Base-by-base conservation (phyloP, 2,113 vertebrate genomes). In the Etheostoma cragini region DNA sequence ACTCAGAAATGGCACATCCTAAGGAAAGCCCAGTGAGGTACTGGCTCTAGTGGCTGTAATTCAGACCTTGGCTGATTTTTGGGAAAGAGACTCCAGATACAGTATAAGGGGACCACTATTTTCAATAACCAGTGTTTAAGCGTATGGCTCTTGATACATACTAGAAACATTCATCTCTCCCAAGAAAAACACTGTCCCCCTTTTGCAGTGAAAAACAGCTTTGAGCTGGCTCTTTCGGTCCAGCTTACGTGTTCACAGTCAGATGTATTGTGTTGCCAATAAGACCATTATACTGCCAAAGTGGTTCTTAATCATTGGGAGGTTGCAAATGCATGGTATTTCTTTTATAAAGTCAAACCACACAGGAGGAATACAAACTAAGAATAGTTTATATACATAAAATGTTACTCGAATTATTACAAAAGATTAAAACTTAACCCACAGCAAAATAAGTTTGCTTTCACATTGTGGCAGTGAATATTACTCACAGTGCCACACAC, bases 401-500 rank as follows among this genome's bases (percentile, higher is more conserved):
- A 1, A 16, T 15, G 56, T 11, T 47, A 19, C 24, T 45, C 4
- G 38, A 62, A 62, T 38, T 38, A 52, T 52, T 73, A 15, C 21
- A 61, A 50, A 6, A 21, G 13, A 22, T 52, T 38, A 15, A 63
- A 64, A 57, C 14, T 66, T 0, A 60, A 76, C 35, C 17, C 11
- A 26, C 33, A 33, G 46, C 14, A 24, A 8, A 6, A 35, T 3
- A 21, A 1, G 3, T 14, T 35, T 46, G 42, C 26, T n/a, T 58
- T 63, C 24, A 15, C 14, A 47, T 22, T 69, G 57, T 33, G 17
- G 15, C 19, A 33, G n/a, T 26, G 65, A 76, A 56, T 78, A 30
- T 46, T 76, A 50, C 42, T 76, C 21, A 85, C 52, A 53, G 76
- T 56, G 69, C 45, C 68, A 53, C 63, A 57, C 54, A 68, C 78